Evolutionary conservation across 2,888 invertebrate species (phyloP).

Genomic region (Clusia tigrina): DNA sequence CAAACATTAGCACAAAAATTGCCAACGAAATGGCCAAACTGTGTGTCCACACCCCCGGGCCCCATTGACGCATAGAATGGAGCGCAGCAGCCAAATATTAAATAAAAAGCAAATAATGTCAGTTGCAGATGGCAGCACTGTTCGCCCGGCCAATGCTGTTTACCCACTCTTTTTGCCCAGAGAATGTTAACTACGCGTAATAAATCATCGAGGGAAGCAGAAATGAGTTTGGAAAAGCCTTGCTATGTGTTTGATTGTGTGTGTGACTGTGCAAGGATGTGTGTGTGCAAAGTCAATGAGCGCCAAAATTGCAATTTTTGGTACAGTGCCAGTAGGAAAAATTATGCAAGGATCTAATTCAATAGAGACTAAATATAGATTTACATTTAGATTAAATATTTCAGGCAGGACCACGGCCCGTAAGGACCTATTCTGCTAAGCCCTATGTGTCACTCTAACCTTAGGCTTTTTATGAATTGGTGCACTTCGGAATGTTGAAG

Average conservation of each 20-base stretch:
- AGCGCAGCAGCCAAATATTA: conserved; percentile 5
- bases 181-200: conserved; percentile 15
- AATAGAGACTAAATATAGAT: no score
- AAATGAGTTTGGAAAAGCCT: neutral
- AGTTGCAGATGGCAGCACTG: conserved; percentile 45
- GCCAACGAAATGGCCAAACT: conserved; percentile 20
- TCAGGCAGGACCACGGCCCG: no score
- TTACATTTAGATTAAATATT: no score
- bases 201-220: conserved; percentile 34
- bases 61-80: neutral
- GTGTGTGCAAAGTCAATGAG: neutral
- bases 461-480: no score
- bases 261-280: neutral
- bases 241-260: neutral
- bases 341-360: no score
- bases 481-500: no score
- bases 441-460: no score
- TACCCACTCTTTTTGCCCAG: no score
- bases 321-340: no score
- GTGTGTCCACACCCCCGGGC: neutral
- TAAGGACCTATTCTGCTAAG: no score
- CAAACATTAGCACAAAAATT: conserved; percentile 44
- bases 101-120: conserved; percentile 42
- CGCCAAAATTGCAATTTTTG: no score
- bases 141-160: conserved; percentile 9